Evolutionary conservation across 2,888 invertebrate species (phyloP), one percentile per base, ranked within the genome.

Genomic region (Parascotia fuliginaria): DNA sequence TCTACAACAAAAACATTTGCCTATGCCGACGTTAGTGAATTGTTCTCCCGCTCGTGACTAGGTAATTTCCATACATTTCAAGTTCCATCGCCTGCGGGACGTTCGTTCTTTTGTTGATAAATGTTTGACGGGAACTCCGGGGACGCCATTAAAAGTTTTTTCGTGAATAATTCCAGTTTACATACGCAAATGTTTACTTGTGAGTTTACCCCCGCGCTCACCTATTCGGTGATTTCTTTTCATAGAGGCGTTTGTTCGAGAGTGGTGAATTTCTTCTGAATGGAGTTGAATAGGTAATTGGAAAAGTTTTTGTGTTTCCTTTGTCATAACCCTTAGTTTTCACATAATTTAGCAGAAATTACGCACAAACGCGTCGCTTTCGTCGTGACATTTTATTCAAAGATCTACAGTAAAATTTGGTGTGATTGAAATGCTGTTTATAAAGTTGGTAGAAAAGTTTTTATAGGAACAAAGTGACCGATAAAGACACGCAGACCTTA

Each of bases 91-190:
- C 91, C 92, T 90, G 89, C 89, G 92, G 91, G 90, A 91, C 89
- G 90, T 90, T 91, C 90, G 87, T 91, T 92, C 91, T 91, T 91
- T 91, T 92, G 91, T 92, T 92, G 92, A 92, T 91, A 92, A 91
- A 91, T 91, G 91, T 91, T 92, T 92, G 91, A 90, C 92, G 90
- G 89, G 83, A 91, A 89, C 92, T 90, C 89, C 85, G 83, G 90
- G 89, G 92, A 92, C 91, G 91, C 92, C 92, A 92, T 92, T 92
- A 92, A 91, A 91, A 92, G 91, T 92, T 92, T 91, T 91, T 92
- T 90, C 90, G 90, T 89, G 90, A 91, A 89, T 90, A 89, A 91
- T 90, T 91, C 83, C 88, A 91, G 91, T 91, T 91, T 91, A 90
- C 92, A 91, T 90, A 90, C 90, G 89, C 89, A 89, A 92, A 91